Base-by-base conservation (phyloP, 1,140 invertebrate genomes). In the Papilio machaon region DNA sequence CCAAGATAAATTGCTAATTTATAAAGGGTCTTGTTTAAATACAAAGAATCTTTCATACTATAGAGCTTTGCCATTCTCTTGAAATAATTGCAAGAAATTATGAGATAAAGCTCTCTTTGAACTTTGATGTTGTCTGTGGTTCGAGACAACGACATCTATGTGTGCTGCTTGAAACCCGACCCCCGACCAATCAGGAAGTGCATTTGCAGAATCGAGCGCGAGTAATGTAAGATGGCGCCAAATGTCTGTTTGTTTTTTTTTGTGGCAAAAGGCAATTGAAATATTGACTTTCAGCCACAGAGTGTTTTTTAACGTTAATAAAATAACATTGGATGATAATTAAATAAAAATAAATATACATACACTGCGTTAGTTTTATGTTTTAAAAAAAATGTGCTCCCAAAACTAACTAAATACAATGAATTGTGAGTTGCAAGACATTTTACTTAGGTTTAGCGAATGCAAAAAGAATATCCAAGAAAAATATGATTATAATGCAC, bases 141-240 rank as follows among this genome's bases (percentile, higher is more conserved):
- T 76, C 13, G 23, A 52, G 5, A 76, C 74, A 76, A 76, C 74
- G 74, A 76, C 74, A 76, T 76, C 74, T 76, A 30, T 76, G 74
- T 76, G 11, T n/a, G 74, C 47, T 8, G 10, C 2, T 9, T 47
- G 74, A 30, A 76, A 76, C 74, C 46, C 43, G 47, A 76, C 19
- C 43, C 47, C 19, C 10, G n/a, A 52, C 23, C 64, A 67, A 35
- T 67, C 64, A 67, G 46, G 74, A 76, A 76, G n/a, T 47, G 23
- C 43, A 49, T 76, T 49, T 52, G 74, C 74, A 47, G 74, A 49
- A 47, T 47, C 47, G 47, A 49, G 7, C 43, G 74, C 46, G 47
- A 19, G 17, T 52, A 76, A 76, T 76, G 47, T 10, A 76, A 76
- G 74, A 76, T 76, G 74, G 74, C 74, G 74, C 74, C 74, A 76